Percentiles rank a stretch among this genome's conserved stretches.
Evolutionary conservation across 37 sponge, comb jelly and placozoan species (phyloP).

Genomic region (Ephydatia muelleri): DNA sequence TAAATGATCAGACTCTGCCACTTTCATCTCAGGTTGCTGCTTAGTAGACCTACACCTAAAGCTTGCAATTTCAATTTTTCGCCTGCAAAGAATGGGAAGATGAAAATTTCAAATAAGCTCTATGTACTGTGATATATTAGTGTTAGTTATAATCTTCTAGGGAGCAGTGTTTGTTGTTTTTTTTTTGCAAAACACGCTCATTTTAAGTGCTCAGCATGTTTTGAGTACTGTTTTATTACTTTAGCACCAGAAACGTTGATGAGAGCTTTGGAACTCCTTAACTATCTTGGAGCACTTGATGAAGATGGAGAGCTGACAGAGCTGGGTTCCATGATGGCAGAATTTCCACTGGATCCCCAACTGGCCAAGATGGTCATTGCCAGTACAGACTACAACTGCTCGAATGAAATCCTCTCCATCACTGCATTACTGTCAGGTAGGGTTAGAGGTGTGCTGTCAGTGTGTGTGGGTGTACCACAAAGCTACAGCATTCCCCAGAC

Average conservation of each 20-base stretch:
- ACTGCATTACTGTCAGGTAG: slow-evolving; percentile 91
- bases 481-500: too few relatives aligned
- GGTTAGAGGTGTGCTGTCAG: not conserved
- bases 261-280: slow-evolving; percentile 97
- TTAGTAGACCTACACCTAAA: too few relatives aligned
- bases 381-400: slow-evolving; percentile 91
- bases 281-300: slow-evolving; percentile 96
- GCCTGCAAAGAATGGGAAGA: too few relatives aligned
- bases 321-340: slow-evolving; percentile 97
- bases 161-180: not conserved
- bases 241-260: slow-evolving; percentile 98
- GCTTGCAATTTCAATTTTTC: too few relatives aligned
- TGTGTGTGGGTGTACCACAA: too few relatives aligned
- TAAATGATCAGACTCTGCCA: too few relatives aligned
- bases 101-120: too few relatives aligned
- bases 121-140: too few relatives aligned
- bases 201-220: too few relatives aligned
- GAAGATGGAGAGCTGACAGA: slow-evolving; percentile 96
- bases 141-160: not conserved
- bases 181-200: too few relatives aligned
- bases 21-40: too few relatives aligned
- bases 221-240: too few relatives aligned
- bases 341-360: slow-evolving; percentile 98
- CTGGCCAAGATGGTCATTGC: slow-evolving; percentile 96
- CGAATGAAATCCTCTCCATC: slow-evolving; percentile 97